phyloP scores from a whole-genome alignment of 2,888 invertebrate species.

The Cartodere bifasciata region DNA sequence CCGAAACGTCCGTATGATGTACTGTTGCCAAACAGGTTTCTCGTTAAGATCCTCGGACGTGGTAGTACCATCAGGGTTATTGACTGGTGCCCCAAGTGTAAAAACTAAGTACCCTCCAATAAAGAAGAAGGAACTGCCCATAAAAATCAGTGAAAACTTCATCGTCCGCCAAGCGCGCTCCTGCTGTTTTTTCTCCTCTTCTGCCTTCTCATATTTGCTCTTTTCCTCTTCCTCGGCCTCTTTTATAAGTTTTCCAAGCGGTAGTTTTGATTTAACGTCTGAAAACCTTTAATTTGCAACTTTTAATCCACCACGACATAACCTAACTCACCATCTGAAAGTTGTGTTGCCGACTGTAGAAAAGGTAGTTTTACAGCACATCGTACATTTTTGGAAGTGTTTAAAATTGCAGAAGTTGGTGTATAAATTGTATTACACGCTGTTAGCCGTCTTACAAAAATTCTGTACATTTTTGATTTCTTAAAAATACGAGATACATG shows the following conservation, averaged over 20 bases:
- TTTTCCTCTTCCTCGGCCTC: conserved; percentile 8
- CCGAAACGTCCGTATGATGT: conserved; percentile 48
- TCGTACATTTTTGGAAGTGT: conserved; percentile 14
- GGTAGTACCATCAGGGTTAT: conserved; percentile 57
- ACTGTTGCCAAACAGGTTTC: conserved; percentile 53
- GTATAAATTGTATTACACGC: conserved; percentile 12
- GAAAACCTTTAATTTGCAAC: conserved; percentile 9
- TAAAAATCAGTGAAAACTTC: conserved; percentile 31
- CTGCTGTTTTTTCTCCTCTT: conserved; percentile 22
- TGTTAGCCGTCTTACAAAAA: conserved; percentile 6
- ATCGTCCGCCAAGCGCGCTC: conserved; percentile 30
- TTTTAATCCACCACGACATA: conserved; percentile 12
- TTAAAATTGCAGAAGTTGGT: conserved; percentile 14
- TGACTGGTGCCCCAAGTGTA: conserved; percentile 60
- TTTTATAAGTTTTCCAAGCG: conserved; percentile 19
- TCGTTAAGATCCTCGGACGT: conserved; percentile 65
- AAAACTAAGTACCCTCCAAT: conserved; percentile 49
- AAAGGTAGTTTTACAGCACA: conserved; percentile 15
- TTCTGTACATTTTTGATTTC: conserved; percentile 11
- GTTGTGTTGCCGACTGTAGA: conserved; percentile 13
- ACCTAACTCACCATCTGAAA: conserved; percentile 8
- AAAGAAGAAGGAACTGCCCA: conserved; percentile 48
- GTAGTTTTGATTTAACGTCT: conserved; percentile 19
- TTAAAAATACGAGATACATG: too few species aligned
- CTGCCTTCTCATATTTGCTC: conserved; percentile 16